These are phyloP conservation scores for Agonopterix subpropinquella DNA, from an alignment of 2,888 invertebrate species.

Conservation along the genomic window DNA sequence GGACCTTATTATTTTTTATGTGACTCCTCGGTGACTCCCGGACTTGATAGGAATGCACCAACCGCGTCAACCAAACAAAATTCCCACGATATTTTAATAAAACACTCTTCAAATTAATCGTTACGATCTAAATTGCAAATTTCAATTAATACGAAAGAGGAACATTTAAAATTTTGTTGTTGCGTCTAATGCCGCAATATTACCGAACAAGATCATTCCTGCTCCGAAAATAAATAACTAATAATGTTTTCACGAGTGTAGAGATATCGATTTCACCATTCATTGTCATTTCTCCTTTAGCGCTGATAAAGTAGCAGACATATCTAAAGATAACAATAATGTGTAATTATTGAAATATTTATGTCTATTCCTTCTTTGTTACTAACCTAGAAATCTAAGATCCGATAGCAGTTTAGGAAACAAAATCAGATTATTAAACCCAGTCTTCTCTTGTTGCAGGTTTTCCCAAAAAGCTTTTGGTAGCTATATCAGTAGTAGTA, in stretches of 20 bases:
- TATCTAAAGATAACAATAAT: background rate
- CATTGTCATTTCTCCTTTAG: background rate
- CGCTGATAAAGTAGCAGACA: background rate
- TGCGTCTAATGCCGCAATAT: too few species aligned
- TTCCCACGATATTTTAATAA: too few species aligned
- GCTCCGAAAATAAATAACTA: too few species aligned
- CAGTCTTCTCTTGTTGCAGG: conserved; percentile 51
- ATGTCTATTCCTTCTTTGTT: background rate
- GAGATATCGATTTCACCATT: background rate
- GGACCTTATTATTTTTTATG: conserved; percentile 72
- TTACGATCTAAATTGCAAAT: too few species aligned
- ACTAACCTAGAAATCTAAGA: too few species aligned
- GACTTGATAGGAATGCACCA: conserved; percentile 25
- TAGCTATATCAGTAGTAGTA: conserved; percentile 62
- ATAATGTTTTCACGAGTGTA: background rate
- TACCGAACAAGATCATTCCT: too few species aligned
- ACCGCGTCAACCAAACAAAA: conserved; percentile 4
- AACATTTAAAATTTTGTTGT: too few species aligned
- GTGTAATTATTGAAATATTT: conserved; percentile 2
- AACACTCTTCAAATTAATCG: too few species aligned
- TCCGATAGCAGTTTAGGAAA: too few species aligned
- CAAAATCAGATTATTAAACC: too few species aligned
- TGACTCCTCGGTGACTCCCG: conserved; percentile 35
- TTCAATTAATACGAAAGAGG: too few species aligned
- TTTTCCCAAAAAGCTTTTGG: conserved; percentile 72